These are phyloP conservation scores for Tetrax tetrax DNA, from an alignment of 2,113 vertebrate species.

Conservation along the genomic window DNA sequence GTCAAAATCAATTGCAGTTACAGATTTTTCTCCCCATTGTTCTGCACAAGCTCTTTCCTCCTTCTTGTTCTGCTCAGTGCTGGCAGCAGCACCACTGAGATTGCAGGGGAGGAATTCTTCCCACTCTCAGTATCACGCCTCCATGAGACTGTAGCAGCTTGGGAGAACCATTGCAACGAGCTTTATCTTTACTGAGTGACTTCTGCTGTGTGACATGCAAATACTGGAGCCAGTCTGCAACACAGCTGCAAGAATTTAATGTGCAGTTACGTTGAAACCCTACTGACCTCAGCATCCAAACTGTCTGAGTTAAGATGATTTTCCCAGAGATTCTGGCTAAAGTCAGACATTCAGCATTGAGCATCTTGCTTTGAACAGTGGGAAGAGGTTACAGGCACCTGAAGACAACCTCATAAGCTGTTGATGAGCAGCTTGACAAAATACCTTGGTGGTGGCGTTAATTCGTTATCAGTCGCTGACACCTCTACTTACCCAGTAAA, in stretches of 20 bases:
- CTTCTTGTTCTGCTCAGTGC: background rate
- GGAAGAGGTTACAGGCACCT: background rate
- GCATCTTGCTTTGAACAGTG: fast-evolving
- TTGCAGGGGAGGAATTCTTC: background rate
- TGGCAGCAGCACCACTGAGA: background rate
- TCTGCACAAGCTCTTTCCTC: background rate
- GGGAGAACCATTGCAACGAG: background rate
- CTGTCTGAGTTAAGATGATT: background rate
- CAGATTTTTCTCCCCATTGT: background rate
- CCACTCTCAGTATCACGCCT: background rate
- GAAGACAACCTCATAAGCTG: background rate
- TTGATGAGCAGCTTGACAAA: background rate
- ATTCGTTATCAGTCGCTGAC: background rate
- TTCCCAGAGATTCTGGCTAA: background rate
- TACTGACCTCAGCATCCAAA: background rate
- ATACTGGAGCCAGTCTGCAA: background rate
- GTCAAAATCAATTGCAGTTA: background rate
- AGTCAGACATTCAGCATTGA: background rate
- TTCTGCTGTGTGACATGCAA: background rate
- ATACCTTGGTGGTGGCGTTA: background rate
- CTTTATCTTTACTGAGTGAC: background rate
- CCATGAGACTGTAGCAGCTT: background rate
- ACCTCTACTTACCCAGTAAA: background rate
- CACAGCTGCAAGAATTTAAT: background rate
- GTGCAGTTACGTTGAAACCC: background rate